These are phyloP conservation scores for Thyatira batis DNA, from an alignment of 2,888 invertebrate species.

Conservation along the genomic window DNA sequence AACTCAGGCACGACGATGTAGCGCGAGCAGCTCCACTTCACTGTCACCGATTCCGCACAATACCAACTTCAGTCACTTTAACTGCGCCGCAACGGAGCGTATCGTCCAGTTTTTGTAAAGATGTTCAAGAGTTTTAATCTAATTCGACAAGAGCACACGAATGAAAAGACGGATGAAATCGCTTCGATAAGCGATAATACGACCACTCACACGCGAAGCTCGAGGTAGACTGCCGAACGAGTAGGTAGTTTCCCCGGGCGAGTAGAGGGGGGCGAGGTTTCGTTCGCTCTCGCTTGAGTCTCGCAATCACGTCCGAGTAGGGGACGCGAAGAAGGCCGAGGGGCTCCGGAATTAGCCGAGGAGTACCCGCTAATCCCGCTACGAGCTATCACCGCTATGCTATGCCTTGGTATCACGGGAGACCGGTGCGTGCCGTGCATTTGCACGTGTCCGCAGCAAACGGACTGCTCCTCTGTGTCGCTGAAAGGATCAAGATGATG, in stretches of 20 bases:
- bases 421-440: constrained; percentile 26
- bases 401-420: constrained; percentile 27
- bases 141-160: constrained; percentile 61
- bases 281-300: constrained; percentile 47
- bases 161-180: constrained; percentile 66
- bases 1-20: constrained; percentile 70
- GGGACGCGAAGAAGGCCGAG: constrained; percentile 61
- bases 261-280: constrained; percentile 49
- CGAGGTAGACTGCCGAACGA: constrained; percentile 62
- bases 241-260: constrained; percentile 51
- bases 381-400: constrained; percentile 51
- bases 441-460: constrained; percentile 23
- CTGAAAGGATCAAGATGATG: neutral
- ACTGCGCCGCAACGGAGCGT: constrained; percentile 37
- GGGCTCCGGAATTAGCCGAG: constrained; percentile 52
- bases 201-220: constrained; percentile 44
- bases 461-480: neutral
- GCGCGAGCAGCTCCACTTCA: constrained; percentile 67
- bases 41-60: constrained; percentile 65
- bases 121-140: constrained; percentile 46
- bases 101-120: constrained; percentile 43
- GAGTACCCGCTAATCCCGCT: constrained; percentile 62
- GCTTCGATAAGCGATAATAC: constrained; percentile 37
- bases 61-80: constrained; percentile 50
- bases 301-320: constrained; percentile 60